These are phyloP conservation scores for Brassicogethes aeneus DNA, from an alignment of 2,888 invertebrate genomes.

Conservation along the genomic window DNA sequence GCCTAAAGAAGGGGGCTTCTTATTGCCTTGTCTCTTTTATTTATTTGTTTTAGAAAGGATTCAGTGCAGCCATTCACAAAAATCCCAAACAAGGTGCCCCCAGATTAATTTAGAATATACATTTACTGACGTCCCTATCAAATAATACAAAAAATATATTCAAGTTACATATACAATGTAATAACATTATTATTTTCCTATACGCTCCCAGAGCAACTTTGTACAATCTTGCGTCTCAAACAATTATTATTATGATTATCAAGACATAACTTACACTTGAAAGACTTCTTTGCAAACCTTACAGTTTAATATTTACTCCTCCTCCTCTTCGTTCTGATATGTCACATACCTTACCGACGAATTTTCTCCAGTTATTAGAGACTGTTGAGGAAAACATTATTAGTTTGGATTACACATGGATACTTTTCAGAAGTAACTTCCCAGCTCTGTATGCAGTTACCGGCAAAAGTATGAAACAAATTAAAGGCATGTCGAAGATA, in stretches of 20 bases:
- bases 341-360: constrained; percentile 92
- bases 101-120: constrained; percentile 26
- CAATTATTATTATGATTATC: constrained; percentile 10
- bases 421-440: neutral
- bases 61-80: constrained; percentile 58
- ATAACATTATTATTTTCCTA: constrained; percentile 12
- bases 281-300: constrained; percentile 4
- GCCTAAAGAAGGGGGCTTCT: constrained; percentile 29
- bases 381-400: constrained; percentile 52
- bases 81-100: constrained; percentile 44
- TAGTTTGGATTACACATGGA: no score
- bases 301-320: constrained; percentile 45
- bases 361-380: constrained; percentile 81
- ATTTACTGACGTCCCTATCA: constrained; percentile 27
- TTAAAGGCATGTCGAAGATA: no score
- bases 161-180: no score
- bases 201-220: constrained; percentile 18
- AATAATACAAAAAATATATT: constrained; percentile 4
- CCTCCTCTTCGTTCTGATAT: constrained; percentile 88
- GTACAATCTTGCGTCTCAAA: constrained; percentile 14
- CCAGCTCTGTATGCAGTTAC: no score
- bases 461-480: no score
- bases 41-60: constrained; percentile 34
- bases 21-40: constrained; percentile 39
- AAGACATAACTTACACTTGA: constrained; percentile 12